Conservation (phyloP, 2,888 invertebrate species). For the Acanthosoma haemorrhoidale region DNA sequence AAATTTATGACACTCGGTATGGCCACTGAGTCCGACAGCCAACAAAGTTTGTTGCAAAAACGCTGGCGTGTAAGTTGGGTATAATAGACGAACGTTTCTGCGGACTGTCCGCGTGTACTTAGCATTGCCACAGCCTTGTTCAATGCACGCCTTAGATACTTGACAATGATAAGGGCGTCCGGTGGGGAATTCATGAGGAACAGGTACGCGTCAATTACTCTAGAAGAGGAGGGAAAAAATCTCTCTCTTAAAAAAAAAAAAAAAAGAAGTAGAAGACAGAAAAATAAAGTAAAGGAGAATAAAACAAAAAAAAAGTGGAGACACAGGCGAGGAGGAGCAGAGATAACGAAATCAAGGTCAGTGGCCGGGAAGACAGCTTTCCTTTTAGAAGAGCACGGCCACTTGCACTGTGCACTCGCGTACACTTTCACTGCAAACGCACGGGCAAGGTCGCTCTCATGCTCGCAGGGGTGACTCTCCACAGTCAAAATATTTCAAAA, state of each 20-base stretch:
- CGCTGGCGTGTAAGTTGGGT: no score
- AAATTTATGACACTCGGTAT: no score
- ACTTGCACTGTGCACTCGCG: neutral
- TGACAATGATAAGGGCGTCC: neutral
- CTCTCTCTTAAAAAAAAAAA: no score
- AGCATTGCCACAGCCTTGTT: neutral
- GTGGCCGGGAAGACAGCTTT: neutral
- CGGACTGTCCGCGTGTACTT: neutral
- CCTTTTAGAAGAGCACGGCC: neutral
- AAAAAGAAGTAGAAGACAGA: neutral
- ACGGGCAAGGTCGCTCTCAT: neutral
- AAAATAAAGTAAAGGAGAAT: neutral
- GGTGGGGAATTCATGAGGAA: neutral
- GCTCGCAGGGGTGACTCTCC: no score
- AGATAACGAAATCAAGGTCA: constrained; percentile 12
- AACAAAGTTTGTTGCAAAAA: no score
- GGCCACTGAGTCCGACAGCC: no score
- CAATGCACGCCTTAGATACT: neutral
- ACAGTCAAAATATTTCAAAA: no score
- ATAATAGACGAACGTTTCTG: no score
- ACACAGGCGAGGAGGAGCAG: neutral
- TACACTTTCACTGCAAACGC: neutral
- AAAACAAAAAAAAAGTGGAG: neutral
- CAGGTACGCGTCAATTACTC: constrained; percentile 10
- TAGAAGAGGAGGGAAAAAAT: neutral